Base-by-base conservation (phyloP, 1,140 invertebrate species). In the Ganaspis sp. region DNA sequence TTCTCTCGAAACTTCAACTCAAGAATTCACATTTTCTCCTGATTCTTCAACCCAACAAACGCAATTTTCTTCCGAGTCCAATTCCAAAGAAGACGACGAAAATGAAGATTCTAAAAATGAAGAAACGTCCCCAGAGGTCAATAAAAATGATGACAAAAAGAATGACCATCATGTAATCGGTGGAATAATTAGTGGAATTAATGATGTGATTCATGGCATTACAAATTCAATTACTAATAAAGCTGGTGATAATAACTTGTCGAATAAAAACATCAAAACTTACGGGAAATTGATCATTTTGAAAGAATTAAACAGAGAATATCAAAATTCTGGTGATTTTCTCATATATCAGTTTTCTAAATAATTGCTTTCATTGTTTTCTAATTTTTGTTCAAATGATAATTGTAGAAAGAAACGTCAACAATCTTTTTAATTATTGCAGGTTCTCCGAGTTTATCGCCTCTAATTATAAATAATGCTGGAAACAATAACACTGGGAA, bases 391-490 rank as follows among this genome's bases (percentile, higher is more conserved):
- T 34, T 34, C 29, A 3, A 6, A 34, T 34, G 29, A 34, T 34
- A 6, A 34, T 34, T 34, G 29, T 34, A 34, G n/a, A n/a, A n/a
- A n/a, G n/a, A 45, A 45, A n/a, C 1, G 1, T 12, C 42, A 45
- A 45, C n/a, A 12, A 3, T n/a, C n/a, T 45, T 45, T 15, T 45
- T n/a, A n/a, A n/a, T 45, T 15, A 45, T 45, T 45, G n/a, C 71
- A 26, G 71, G 4, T 8, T 9, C 15, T 70, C 17, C 69, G 9
- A 29, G 23, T 0, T 15, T 45, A 15, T 45, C 42, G 12, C 42
- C 42, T 15, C 38, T 71, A 1, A 73, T 73, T 17, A 76, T 76
- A 9, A 76, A 71, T 23, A 76, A 71, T 40, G 70, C 74, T 5
- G 74, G 74, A 34, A 54, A 71, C 17, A 29, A 53, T 15, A 71